phyloP scores from a whole-genome alignment of 2,888 invertebrate genomes.

The Drosophila longiperda region DNA sequence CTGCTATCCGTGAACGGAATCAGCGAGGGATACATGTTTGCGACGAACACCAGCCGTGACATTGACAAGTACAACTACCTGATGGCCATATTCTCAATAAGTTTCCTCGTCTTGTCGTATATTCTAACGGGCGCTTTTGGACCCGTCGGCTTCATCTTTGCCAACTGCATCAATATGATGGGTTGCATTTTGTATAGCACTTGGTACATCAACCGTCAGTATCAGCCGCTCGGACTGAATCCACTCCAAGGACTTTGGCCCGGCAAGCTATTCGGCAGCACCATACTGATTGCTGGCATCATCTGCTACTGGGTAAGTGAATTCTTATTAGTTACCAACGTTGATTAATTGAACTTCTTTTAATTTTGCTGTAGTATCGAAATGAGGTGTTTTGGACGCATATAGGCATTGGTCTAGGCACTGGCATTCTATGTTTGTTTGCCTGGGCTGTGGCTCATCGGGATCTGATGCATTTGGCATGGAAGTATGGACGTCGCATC shows the following conservation, averaged over 20 bases:
- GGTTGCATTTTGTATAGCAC: constrained; percentile 93
- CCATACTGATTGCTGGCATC: constrained; percentile 88
- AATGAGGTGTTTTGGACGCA: constrained; percentile 86
- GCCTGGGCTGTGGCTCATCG: constrained; percentile 91
- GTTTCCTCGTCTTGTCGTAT: constrained; percentile 94
- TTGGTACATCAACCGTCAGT: constrained; percentile 89
- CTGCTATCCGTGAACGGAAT: constrained; percentile 98
- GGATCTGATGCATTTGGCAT: constrained; percentile 88
- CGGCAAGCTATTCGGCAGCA: constrained; percentile 88
- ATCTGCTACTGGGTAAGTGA: constrained; percentile 88
- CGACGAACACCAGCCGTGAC: constrained; percentile 95
- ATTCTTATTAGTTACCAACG: not conserved
- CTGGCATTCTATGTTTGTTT: constrained; percentile 87
- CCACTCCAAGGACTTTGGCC: constrained; percentile 91
- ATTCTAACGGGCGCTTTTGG: constrained; percentile 93
- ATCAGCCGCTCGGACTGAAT: constrained; percentile 88
- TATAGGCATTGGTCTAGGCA: constrained; percentile 88
- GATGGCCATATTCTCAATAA: constrained; percentile 94
- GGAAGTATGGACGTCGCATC: constrained; percentile 85
- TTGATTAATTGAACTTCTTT: not conserved
- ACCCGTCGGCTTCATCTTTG: constrained; percentile 97
- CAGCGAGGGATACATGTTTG: constrained; percentile 98
- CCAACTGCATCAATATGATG: constrained; percentile 97
- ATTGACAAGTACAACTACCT: constrained; percentile 95
- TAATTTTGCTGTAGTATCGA: constrained; percentile 73